Evolutionary conservation across 2,888 invertebrate species (phyloP).

Genomic region (Clusia tigrina): DNA sequence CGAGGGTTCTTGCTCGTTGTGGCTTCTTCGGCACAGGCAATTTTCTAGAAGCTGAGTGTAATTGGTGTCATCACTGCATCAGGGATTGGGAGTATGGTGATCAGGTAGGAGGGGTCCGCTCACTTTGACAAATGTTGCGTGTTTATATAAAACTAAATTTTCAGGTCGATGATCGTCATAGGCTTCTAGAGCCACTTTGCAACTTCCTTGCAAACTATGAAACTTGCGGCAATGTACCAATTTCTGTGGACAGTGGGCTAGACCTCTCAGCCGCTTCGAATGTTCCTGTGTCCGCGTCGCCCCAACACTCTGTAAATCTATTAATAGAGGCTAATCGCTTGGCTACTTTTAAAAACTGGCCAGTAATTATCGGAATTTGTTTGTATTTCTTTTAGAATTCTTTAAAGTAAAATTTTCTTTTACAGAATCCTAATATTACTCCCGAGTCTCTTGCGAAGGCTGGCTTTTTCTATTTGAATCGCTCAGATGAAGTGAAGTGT

Average conservation of each 20-base stretch:
- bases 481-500: slow-evolving; percentile 78
- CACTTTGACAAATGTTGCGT: not conserved
- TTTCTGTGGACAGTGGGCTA: slow-evolving; percentile 15
- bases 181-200: slow-evolving; percentile 72
- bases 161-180: slow-evolving; percentile 73
- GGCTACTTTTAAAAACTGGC: slow-evolving; percentile 79
- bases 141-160: not conserved
- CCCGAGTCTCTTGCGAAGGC: slow-evolving; percentile 80
- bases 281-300: not conserved
- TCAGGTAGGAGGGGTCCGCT: slow-evolving; percentile 44
- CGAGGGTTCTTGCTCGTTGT: slow-evolving; percentile 74
- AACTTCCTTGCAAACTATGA: slow-evolving; percentile 75
- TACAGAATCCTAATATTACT: slow-evolving; percentile 67
- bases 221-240: slow-evolving; percentile 75
- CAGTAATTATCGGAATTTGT: slow-evolving; percentile 65
- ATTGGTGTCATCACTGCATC: slow-evolving; percentile 76
- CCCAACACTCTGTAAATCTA: slow-evolving; percentile 65
- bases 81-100: slow-evolving; percentile 79
- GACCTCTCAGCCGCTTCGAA: not conserved
- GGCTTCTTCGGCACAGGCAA: slow-evolving; percentile 80
- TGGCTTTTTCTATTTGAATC: slow-evolving; percentile 84
- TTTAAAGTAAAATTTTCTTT: slow-evolving; percentile 13
- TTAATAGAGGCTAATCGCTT: slow-evolving; percentile 74
- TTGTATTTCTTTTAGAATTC: not conserved
- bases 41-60: slow-evolving; percentile 78